These are phyloP conservation scores for Podarcis cretensis DNA, from an alignment of 2,113 vertebrate genomes.

Conservation along the genomic window DNA sequence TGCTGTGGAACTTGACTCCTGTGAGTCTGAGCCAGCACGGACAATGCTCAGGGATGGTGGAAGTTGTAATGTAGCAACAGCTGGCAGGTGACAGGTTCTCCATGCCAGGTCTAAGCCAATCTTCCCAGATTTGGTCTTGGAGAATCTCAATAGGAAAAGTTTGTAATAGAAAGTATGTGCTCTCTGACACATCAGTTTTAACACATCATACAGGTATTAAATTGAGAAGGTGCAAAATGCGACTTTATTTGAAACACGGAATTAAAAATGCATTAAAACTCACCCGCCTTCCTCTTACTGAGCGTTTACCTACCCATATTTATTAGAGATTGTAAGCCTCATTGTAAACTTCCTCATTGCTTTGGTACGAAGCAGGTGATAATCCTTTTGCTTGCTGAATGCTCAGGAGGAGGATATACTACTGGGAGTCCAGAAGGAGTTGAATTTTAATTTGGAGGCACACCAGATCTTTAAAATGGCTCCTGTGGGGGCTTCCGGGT, in stretches of 20 bases:
- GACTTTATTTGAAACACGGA: not conserved
- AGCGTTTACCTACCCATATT: not conserved
- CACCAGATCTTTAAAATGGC: too few species aligned
- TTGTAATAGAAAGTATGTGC: not conserved
- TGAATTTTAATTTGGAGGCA: too few species aligned
- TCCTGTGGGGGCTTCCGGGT: too few species aligned
- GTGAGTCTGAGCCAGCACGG: not conserved
- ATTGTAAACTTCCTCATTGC: constrained; percentile 30
- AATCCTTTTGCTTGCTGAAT: constrained; percentile 37
- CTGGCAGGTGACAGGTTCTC: too few species aligned
- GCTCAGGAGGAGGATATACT: not conserved
- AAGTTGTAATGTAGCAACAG: too few species aligned
- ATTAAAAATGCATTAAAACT: not conserved
- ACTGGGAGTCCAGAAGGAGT: too few species aligned
- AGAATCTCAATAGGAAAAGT: too few species aligned
- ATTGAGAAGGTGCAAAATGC: not conserved
- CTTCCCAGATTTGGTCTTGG: too few species aligned
- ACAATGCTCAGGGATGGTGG: too few species aligned
- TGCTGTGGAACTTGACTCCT: too few species aligned
- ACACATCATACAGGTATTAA: not conserved
- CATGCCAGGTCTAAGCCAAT: too few species aligned
- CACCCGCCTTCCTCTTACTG: not conserved
- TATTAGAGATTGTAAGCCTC: not conserved
- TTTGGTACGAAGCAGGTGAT: constrained; percentile 11
- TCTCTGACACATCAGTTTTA: not conserved